phyloP scores from a whole-genome alignment of 1,140 invertebrate species.

The honey bee (Apis mellifera) region DNA sequence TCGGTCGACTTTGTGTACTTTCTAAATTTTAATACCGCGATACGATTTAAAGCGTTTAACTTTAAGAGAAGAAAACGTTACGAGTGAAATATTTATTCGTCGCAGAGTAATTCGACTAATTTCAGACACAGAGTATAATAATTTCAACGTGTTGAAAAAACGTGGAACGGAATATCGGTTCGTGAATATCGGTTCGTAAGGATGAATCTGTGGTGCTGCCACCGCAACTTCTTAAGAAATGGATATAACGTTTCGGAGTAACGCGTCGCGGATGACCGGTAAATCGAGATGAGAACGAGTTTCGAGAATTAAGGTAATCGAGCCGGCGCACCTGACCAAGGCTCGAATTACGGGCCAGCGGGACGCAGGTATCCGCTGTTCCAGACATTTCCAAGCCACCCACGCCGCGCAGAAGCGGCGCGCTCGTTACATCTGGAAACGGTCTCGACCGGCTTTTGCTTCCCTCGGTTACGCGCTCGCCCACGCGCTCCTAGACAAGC shows the following conservation, averaged over 20 bases:
- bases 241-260: not conserved
- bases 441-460: constrained; percentile 41
- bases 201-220: too few species aligned
- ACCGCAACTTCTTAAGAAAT: too few species aligned
- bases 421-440: constrained; percentile 58
- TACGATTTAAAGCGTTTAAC: too few species aligned
- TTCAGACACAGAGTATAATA: too few species aligned
- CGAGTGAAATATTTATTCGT: too few species aligned
- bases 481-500: constrained; percentile 54
- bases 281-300: constrained; percentile 65
- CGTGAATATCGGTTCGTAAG: too few species aligned
- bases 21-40: too few species aligned
- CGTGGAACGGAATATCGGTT: too few species aligned
- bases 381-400: constrained; percentile 59
- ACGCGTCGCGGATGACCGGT: constrained; percentile 36
- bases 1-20: too few species aligned
- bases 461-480: constrained; percentile 62
- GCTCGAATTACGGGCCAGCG: constrained; percentile 59
- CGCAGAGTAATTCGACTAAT: too few species aligned
- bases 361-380: constrained; percentile 37
- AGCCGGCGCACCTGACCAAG: constrained; percentile 63
- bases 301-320: constrained; percentile 69
- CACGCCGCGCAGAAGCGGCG: constrained; percentile 54
- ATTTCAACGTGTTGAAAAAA: too few species aligned
- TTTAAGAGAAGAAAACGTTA: too few species aligned